Base-by-base conservation (phyloP, 2,888 invertebrate genomes). In the Zele albiditarsus region DNA sequence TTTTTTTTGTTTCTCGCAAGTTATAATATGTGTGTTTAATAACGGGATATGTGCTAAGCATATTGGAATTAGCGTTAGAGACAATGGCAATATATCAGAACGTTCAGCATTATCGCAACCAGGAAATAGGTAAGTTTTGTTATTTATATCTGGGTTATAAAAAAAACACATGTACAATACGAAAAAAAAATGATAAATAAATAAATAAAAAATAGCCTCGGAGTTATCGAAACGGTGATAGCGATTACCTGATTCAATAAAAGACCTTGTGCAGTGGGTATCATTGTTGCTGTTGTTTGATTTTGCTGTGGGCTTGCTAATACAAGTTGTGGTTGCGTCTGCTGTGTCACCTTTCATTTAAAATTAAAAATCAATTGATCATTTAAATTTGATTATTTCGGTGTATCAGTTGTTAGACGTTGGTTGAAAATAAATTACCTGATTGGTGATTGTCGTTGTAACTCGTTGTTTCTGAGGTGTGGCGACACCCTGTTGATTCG, bases 311-410 rank as follows among this genome's bases (percentile, higher is more conserved):
- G 88, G 77, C 90, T 87, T 79, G 90, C 89, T 76, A 90, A 86
- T 73, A 90, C 90, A 75, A 90, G 82, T 73, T 89, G 89, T 70
- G 90, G 90, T 80, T 90, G 90, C 25, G 89, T 86, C 81, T 90
- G 90, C 77, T 90, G 90, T 6, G 87, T 84, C 60, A 89, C 88
- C 87, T 89, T 63, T 10, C 8, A n/a, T 8, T 16, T 69, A 16
- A 71, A 75, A 78, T 28, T 75, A 23, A 53, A 38, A 53, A 6
- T 23, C 20, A 2, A 23, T 20, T 5, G 8, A 10, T 53, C n/a
- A 25, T 28, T 57, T 23, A 60, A 42, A 63, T n/a, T 10, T 16
- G n/a, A 27, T 27, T 27, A 60, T 27, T 27, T 14, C 20, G 4
- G n/a, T 53, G 60, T 27, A 10, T 27, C 12, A 16, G n/a, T 20